Conservation (phyloP, 2,797 vertebrate genomes). For the Liasis olivaceus region DNA sequence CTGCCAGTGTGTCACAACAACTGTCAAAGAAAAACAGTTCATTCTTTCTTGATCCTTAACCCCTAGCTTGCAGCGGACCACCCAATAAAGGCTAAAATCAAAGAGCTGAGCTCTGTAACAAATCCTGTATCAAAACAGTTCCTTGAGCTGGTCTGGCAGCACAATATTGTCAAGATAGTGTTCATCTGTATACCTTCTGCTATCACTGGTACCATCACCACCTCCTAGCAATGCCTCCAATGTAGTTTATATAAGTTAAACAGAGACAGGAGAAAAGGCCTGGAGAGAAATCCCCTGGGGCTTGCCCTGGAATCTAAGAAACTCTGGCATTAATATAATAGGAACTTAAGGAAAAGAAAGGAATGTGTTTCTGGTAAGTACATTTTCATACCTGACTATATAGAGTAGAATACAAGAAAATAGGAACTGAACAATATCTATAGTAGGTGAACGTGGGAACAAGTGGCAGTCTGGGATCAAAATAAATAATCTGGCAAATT, state of each 20-base stretch:
- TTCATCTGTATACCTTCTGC: neutral
- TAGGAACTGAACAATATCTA: neutral
- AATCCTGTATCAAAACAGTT: neutral
- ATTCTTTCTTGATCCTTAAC: neutral
- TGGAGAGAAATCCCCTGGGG: neutral
- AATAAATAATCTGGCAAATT: neutral
- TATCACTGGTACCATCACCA: neutral
- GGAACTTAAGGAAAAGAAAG: neutral
- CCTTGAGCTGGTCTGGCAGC: neutral
- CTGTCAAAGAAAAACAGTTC: neutral
- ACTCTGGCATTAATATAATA: neutral
- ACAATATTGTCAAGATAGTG: neutral
- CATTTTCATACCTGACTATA: neutral
- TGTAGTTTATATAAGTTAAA: neutral
- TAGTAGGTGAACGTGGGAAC: neutral
- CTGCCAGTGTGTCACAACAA: neutral
- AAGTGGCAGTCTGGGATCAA: neutral
- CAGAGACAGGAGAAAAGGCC: neutral
- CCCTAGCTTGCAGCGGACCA: neutral
- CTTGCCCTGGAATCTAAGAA: neutral
- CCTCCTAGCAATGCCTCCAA: neutral
- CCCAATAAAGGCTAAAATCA: neutral
- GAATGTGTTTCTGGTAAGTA: neutral
- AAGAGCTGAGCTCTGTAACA: neutral
- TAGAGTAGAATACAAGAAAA: neutral